Base-by-base conservation (phyloP, 2,888 invertebrate species). In the Pammene aurita region DNA sequence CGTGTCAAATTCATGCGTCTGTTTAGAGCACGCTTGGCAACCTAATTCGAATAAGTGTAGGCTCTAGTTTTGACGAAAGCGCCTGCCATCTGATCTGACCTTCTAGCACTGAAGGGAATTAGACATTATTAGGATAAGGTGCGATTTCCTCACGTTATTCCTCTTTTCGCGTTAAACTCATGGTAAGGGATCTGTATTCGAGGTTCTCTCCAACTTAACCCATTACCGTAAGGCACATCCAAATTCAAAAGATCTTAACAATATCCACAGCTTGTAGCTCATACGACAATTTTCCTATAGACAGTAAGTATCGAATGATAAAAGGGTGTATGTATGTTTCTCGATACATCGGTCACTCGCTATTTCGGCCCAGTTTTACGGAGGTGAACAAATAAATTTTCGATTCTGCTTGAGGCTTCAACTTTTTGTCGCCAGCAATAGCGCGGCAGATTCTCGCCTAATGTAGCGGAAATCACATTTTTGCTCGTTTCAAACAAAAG, bases 401-500 rank as follows among this genome's bases (percentile, higher is more conserved):
- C 67, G 57, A 67, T 71, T 67, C 46, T 48, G n/a, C 48, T 14
- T 41, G n/a, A 35, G 35, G 26, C 64, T 69, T 54, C 68, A 41
- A 58, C 77, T 80, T 77, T 76, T 78, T 77, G 76, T 74, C 73
- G 73, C 70, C 61, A 63, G 61, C 70, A 70, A 71, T 74, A 73
- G 62, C 72, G 64, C 62, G 48, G 16, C 66, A 58, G 66, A 57
- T 70, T 74, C 70, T 48, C 52, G 74, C 71, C 75, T 76, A 78
- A 79, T 78, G 78, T 77, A 72, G 67, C 71, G 75, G 76, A 77
- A 79, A 77, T 77, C 75, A 70, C 74, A 74, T 78, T 77, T 71
- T 73, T 67, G 72, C 70, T 68, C 66, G 73, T 67, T 67, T 68
- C 70, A 71, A 66, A 62, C 66, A 67, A 75, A 72, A 75, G 76